These are phyloP conservation scores for Drosophila leonis DNA, from an alignment of 2,888 invertebrate species.

Conservation along the genomic window DNA sequence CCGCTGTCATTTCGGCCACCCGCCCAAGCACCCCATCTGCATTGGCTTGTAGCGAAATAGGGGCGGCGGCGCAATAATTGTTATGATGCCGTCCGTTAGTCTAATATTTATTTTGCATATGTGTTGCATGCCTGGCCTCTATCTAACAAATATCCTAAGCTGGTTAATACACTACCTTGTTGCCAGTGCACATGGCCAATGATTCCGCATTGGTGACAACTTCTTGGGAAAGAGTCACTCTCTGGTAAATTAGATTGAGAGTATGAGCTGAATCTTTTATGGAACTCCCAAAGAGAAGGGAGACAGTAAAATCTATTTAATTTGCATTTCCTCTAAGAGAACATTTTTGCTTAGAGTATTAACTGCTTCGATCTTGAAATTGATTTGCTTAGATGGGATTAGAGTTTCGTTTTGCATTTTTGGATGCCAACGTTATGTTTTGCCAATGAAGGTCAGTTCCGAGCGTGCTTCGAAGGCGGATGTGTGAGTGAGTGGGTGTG, in stretches of 20 bases:
- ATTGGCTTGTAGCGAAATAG: slow-evolving; percentile 51
- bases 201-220: not conserved
- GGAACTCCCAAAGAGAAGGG: not conserved
- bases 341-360: slow-evolving; percentile 28
- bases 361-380: slow-evolving; percentile 23
- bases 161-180: slow-evolving; percentile 35
- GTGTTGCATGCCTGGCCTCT: slow-evolving; percentile 48
- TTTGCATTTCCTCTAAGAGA: too few species aligned
- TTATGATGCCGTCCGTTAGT: slow-evolving; percentile 78
- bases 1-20: slow-evolving; percentile 60
- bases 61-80: slow-evolving; percentile 74
- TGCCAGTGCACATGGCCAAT: not conserved
- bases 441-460: slow-evolving; percentile 45
- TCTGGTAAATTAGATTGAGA: not conserved
- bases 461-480: slow-evolving; percentile 16
- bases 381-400: slow-evolving; percentile 32
- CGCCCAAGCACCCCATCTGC: not conserved
- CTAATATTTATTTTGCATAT: slow-evolving; percentile 79
- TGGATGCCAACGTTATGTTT: slow-evolving; percentile 45
- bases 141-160: slow-evolving; percentile 27
- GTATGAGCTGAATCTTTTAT: too few species aligned
- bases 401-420: slow-evolving; percentile 41
- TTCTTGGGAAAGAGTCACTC: not conserved
- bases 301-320: too few species aligned
- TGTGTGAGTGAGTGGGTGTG: slow-evolving; percentile 6